Evolutionary conservation across 2,888 invertebrate genomes (phyloP).

Genomic region (Tenthredo livida): DNA sequence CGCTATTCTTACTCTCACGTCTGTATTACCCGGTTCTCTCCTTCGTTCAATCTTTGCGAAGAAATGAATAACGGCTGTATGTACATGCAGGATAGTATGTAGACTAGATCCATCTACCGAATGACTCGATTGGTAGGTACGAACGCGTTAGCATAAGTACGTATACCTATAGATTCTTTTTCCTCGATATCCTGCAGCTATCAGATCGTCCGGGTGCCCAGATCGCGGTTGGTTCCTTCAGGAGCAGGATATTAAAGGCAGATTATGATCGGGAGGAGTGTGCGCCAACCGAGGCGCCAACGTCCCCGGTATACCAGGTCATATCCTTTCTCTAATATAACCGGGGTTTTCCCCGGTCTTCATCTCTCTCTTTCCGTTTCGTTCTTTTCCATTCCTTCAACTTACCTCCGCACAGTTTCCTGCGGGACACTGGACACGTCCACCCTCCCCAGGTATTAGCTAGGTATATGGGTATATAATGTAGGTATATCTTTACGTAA

Average conservation of each 20-base stretch:
- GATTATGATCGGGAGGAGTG: slow-evolving; percentile 64
- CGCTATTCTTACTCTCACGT: slow-evolving; percentile 39
- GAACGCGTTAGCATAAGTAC: slow-evolving; percentile 24
- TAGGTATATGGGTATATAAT: background rate
- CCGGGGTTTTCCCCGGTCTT: background rate
- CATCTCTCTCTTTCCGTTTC: slow-evolving; percentile 36
- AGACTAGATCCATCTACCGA: background rate
- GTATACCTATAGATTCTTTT: slow-evolving; percentile 27
- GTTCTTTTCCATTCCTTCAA: slow-evolving; percentile 54
- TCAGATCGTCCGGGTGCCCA: slow-evolving; percentile 25
- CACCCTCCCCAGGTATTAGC: background rate
- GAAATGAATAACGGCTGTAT: slow-evolving; percentile 64
- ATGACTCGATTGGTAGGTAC: background rate
- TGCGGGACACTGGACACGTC: background rate
- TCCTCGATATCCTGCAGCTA: background rate
- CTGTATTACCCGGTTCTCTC: slow-evolving; percentile 11
- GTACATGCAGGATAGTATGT: slow-evolving; percentile 43
- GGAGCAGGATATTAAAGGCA: slow-evolving; percentile 70
- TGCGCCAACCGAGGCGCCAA: slow-evolving; percentile 52
- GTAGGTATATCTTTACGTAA: background rate
- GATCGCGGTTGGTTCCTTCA: slow-evolving; percentile 54
- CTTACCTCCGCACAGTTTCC: slow-evolving; percentile 50
- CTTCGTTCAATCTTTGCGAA: slow-evolving; percentile 62
- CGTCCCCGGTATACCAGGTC: slow-evolving; percentile 36
- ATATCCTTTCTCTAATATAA: slow-evolving; percentile 30